These are phyloP conservation scores for Crossocerus cetratus DNA, from an alignment of 2,888 invertebrate species.

Conservation along the genomic window DNA sequence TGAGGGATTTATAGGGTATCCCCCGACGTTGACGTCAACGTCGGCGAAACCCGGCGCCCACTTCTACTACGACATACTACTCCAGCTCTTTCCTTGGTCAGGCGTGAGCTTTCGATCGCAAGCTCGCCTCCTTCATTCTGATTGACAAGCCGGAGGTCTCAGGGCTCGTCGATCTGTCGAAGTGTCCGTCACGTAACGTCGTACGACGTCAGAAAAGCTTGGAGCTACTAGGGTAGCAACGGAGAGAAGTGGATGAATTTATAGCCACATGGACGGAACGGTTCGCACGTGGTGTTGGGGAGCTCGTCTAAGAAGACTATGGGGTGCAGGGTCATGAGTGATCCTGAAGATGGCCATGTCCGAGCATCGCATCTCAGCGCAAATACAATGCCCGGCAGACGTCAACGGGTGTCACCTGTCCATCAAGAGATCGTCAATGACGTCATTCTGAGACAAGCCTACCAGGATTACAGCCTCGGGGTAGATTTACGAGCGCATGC, in stretches of 20 bases:
- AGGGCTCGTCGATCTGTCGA: constrained; percentile 42
- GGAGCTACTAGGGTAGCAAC: constrained; percentile 71
- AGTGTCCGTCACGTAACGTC: constrained; percentile 54
- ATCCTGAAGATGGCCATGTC: constrained; percentile 2
- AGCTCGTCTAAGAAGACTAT: not conserved
- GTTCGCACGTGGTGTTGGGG: constrained; percentile 18
- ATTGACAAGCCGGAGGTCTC: too few relatives aligned
- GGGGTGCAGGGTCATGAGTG: constrained; percentile 27
- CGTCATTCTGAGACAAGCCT: constrained; percentile 75
- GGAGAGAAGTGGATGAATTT: constrained; percentile 67
- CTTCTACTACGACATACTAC: too few relatives aligned
- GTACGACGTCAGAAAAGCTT: constrained; percentile 71
- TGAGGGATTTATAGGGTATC: constrained; percentile 75
- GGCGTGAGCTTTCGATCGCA: not conserved
- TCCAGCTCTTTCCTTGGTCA: not conserved
- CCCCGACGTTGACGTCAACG: constrained; percentile 53
- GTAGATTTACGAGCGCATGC: constrained; percentile 74
- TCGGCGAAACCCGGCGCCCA: constrained; percentile 1
- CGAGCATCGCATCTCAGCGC: constrained; percentile 7
- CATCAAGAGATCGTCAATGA: constrained; percentile 76
- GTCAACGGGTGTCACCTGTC: constrained; percentile 65
- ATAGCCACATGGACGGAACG: constrained; percentile 40
- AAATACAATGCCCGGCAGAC: constrained; percentile 28
- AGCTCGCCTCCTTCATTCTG: not conserved
- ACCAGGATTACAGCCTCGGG: constrained; percentile 75